These are phyloP conservation scores for Hemistola chrysoprasaria DNA, from an alignment of 2,888 invertebrate genomes.

Conservation along the genomic window DNA sequence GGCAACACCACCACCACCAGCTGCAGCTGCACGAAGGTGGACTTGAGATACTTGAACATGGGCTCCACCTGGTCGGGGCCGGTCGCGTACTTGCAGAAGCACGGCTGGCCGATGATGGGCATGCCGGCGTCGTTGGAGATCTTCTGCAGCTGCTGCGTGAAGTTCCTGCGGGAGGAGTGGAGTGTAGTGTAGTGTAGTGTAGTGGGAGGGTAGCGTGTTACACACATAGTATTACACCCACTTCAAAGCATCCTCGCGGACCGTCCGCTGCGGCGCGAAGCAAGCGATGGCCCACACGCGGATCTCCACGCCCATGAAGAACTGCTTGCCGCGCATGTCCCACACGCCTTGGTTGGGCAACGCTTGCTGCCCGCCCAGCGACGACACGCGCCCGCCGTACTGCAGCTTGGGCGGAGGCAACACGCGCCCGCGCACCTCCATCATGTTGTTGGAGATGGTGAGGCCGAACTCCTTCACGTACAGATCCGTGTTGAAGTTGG, in stretches of 20 bases:
- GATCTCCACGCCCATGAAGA: constrained; percentile 99
- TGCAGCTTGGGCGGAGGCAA: constrained; percentile 99
- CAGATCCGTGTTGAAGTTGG: constrained; percentile 99
- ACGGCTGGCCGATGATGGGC: constrained; percentile 99
- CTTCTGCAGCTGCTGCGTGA: constrained; percentile 98
- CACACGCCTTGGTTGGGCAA: constrained; percentile 99
- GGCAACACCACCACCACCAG: constrained; percentile 98
- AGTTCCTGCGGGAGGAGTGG: constrained; percentile 84
- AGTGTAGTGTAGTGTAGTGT: not conserved
- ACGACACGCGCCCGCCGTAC: constrained; percentile 98
- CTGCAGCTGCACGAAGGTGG: constrained; percentile 97
- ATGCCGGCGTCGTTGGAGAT: constrained; percentile 99
- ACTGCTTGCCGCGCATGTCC: constrained; percentile 99
- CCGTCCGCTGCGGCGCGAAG: constrained; percentile 99
- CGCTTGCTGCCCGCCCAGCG: constrained; percentile 95
- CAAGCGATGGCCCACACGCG: constrained; percentile 99
- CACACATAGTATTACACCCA: constrained; percentile 38
- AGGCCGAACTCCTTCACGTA: constrained; percentile 99
- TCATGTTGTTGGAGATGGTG: constrained; percentile 99
- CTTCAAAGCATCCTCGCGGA: constrained; percentile 97
- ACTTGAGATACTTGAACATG: constrained; percentile 99
- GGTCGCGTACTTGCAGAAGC: constrained; percentile 99
- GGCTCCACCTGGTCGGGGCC: constrained; percentile 99
- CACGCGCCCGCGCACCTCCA: constrained; percentile 99
- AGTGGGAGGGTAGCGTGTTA: too few relatives aligned